Evolutionary conservation across 2,888 invertebrate genomes (phyloP).

Genomic region (Harpalus rubripes): DNA sequence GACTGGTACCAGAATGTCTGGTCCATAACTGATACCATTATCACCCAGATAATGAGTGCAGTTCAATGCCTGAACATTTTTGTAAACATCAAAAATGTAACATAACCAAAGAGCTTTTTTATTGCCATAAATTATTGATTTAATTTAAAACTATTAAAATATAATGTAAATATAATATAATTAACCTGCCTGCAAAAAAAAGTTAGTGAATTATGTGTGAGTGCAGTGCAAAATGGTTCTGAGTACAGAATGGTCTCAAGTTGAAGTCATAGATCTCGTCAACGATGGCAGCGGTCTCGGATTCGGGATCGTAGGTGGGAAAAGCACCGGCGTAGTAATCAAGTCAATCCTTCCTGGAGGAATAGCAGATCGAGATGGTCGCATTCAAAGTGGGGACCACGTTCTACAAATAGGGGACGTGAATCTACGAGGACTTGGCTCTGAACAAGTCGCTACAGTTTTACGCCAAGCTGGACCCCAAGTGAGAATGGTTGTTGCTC

Average conservation of each 20-base stretch:
- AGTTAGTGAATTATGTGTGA: conserved; percentile 59
- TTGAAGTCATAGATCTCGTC: conserved; percentile 98
- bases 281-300: conserved; percentile 99
- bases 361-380: conserved; percentile 96
- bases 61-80: conserved; percentile 35
- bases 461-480: conserved; percentile 83
- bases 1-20: conserved; percentile 51
- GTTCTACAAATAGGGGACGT: conserved; percentile 97
- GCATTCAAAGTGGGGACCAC: conserved; percentile 98
- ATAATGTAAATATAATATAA: conserved; percentile 8
- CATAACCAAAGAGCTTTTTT: conserved; percentile 54
- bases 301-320: conserved; percentile 98
- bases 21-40: conserved; percentile 7
- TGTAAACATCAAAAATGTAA: conserved; percentile 57
- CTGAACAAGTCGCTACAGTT: conserved; percentile 95
- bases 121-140: conserved; percentile 53
- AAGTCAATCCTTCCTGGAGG: conserved; percentile 98
- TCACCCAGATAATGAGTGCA: background rate
- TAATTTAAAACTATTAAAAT: conserved; percentile 50
- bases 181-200: conserved; percentile 18
- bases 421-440: conserved; percentile 96
- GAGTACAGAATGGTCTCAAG: conserved; percentile 99
- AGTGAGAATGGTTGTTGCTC: conserved; percentile 95
- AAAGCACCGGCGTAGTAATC: conserved; percentile 98
- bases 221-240: conserved; percentile 82